A percentile compares a stretch with the other conserved stretches of the same genome.
Conservation (phyloP, 92 coral and sea anemone species). For the Zoanthus sociatus region DNA sequence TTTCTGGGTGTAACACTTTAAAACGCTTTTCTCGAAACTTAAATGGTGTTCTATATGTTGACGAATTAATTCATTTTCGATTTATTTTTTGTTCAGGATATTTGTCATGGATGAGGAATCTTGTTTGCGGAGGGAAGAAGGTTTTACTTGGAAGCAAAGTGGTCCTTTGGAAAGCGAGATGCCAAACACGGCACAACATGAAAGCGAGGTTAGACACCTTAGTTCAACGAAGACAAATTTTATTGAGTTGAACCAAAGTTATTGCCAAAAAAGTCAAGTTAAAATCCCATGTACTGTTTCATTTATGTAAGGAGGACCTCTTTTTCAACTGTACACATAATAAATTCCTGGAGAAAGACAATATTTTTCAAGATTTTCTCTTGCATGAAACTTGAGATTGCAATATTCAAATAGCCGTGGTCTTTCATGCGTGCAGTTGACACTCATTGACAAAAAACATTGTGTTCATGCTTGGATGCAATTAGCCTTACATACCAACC, state of each 20-base stretch:
- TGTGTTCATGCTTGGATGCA: conserved; percentile 39
- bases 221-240: conserved; percentile 30
- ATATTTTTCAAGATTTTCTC: conserved; percentile 43
- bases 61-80: conserved; percentile 1
- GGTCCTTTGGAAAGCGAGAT: conserved; percentile 16
- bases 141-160: conserved; percentile 32
- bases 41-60: neutral
- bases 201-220: conserved; percentile 54
- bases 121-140: conserved; percentile 27
- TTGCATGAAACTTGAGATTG: conserved; percentile 41
- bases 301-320: neutral
- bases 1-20: conserved; percentile 39
- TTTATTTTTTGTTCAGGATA: conserved; percentile 3
- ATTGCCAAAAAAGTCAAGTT: neutral
- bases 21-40: conserved; percentile 18
- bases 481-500: conserved; percentile 15
- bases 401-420: conserved; percentile 43
- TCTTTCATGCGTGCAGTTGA: conserved; percentile 49
- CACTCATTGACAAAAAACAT: conserved; percentile 53
- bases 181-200: conserved; percentile 40
- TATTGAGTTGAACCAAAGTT: conserved; percentile 3
- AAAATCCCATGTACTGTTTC: neutral
- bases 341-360: neutral
- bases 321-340: conserved; percentile 8
- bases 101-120: conserved; percentile 33